Evolutionary conservation across 2,888 invertebrate species (phyloP).

Genomic region (Aporophyla lueneburgensis): DNA sequence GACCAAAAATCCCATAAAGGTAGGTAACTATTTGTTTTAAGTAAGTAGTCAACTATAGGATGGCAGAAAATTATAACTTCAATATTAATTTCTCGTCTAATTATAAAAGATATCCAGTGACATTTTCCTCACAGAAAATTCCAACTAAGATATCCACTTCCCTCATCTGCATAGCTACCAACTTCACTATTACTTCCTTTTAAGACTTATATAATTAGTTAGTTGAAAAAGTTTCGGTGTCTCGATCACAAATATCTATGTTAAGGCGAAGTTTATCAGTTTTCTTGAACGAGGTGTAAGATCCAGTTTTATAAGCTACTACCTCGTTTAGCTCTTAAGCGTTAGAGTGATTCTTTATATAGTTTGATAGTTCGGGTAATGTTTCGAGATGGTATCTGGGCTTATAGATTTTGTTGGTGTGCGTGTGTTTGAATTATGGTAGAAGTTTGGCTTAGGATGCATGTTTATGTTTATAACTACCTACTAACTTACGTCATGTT

Average conservation of each 20-base stretch:
- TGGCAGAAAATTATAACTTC: neutral
- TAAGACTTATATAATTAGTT: slow-evolving; percentile 65
- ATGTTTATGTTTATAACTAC: neutral
- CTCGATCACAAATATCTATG: slow-evolving; percentile 61
- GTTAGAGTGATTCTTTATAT: slow-evolving; percentile 34
- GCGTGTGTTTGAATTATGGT: neutral
- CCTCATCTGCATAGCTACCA: slow-evolving; percentile 31
- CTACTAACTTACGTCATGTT: neutral
- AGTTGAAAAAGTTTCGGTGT: slow-evolving; percentile 67
- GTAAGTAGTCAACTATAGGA: neutral
- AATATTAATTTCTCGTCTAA: neutral
- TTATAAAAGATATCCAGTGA: neutral
- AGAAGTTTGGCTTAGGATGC: neutral
- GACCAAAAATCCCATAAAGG: neutral
- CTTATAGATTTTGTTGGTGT: neutral
- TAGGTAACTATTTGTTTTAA: neutral
- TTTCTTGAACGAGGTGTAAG: slow-evolving; percentile 54
- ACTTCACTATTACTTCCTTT: slow-evolving; percentile 23
- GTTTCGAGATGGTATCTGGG: neutral
- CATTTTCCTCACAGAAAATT: slow-evolving; percentile 19
- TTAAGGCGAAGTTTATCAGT: slow-evolving; percentile 57
- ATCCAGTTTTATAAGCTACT: slow-evolving; percentile 50
- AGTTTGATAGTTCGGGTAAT: slow-evolving; percentile 1
- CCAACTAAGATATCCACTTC: slow-evolving; percentile 13
- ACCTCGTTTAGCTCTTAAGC: slow-evolving; percentile 21